Conservation (phyloP, 2,113 vertebrate genomes). For the Strix aluco region DNA sequence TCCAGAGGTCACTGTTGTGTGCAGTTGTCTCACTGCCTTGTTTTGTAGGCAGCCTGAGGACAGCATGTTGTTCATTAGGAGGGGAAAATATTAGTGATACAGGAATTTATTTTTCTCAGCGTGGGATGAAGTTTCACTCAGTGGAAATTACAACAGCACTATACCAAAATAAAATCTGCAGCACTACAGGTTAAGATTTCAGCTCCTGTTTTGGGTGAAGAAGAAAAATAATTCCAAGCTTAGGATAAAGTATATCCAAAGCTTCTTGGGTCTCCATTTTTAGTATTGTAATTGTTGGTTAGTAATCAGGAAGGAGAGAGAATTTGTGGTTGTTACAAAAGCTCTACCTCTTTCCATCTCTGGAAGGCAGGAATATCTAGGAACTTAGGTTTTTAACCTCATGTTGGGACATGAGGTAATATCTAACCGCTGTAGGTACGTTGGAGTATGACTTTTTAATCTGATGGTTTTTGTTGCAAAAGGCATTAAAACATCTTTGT, state of each 20-base stretch:
- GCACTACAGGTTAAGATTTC: not conserved
- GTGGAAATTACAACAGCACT: constrained; percentile 24
- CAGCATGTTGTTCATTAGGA: not conserved
- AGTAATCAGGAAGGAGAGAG: not conserved
- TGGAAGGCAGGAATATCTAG: not conserved
- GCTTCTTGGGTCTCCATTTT: not conserved
- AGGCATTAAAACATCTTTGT: not conserved
- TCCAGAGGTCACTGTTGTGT: constrained; percentile 60
- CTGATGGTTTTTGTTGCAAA: not conserved
- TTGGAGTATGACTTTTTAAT: not conserved
- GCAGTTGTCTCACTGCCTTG: not conserved
- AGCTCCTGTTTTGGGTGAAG: constrained; percentile 10
- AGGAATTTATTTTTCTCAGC: constrained; percentile 30
- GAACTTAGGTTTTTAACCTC: not conserved
- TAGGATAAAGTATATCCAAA: not conserved
- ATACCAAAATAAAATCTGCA: constrained; percentile 8
- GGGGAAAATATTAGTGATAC: constrained; percentile 22
- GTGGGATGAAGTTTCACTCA: constrained; percentile 16
- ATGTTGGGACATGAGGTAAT: not conserved
- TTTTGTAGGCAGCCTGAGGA: not conserved
- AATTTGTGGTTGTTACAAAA: not conserved
- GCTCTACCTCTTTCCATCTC: not conserved
- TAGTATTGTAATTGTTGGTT: not conserved
- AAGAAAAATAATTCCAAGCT: not conserved
- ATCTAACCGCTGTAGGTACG: not conserved